These are phyloP conservation scores for Psilopsiagon aurifrons DNA, from an alignment of 2,113 vertebrate genomes.

Conservation along the genomic window DNA sequence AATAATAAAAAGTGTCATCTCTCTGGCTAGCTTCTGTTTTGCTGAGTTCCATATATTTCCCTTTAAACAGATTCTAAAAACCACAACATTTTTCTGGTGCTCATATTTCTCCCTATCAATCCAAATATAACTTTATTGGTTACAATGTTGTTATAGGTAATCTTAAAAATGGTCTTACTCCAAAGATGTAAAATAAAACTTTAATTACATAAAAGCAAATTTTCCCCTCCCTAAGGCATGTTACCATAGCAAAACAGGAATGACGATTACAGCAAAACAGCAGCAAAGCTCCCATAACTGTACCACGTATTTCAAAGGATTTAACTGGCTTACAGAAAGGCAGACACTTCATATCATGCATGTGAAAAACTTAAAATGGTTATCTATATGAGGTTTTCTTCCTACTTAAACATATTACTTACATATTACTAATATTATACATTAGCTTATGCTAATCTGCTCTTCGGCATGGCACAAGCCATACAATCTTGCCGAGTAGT, in stretches of 20 bases:
- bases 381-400: not conserved
- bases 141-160: not conserved
- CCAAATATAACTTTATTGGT: not conserved
- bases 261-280: not conserved
- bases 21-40: not conserved
- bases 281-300: not conserved
- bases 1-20: not conserved
- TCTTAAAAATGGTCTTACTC: not conserved
- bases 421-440: too few species aligned
- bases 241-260: not conserved
- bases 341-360: not conserved
- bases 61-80: not conserved
- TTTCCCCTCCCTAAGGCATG: not conserved
- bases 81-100: not conserved
- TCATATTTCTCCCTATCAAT: not conserved
- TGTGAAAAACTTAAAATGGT: not conserved
- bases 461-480: not conserved
- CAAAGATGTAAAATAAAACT: not conserved
- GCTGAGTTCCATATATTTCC: not conserved
- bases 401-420: not conserved
- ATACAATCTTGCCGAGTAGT: not conserved
- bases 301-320: not conserved
- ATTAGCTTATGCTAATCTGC: not conserved
- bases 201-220: not conserved
- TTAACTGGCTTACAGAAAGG: not conserved